These are phyloP conservation scores for Trochalopteron elliotii DNA, from an alignment of 2,113 vertebrate species.

Conservation along the genomic window DNA sequence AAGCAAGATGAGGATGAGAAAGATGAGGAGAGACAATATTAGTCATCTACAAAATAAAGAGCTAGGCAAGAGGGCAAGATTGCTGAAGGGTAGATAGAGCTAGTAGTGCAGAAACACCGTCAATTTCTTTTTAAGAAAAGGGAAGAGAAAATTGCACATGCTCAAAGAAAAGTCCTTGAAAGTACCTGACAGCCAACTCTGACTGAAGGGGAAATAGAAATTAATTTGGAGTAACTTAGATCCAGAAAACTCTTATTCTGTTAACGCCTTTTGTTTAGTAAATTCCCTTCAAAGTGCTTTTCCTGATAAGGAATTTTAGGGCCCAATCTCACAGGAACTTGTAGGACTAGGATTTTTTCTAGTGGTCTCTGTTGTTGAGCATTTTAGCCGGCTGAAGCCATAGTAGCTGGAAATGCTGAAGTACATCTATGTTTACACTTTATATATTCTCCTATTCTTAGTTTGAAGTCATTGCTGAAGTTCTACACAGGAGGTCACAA, in stretches of 20 bases:
- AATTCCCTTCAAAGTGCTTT: not conserved
- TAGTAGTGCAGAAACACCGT: constrained; percentile 55
- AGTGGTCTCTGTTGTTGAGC: not conserved
- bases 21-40: constrained; percentile 65
- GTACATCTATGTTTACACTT: not conserved
- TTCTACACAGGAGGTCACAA: constrained; percentile 36
- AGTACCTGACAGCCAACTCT: constrained; percentile 43
- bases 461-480: not conserved
- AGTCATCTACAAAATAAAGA: constrained; percentile 45
- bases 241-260: not conserved
- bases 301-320: not conserved
- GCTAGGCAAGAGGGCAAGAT: constrained; percentile 29
- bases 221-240: not conserved
- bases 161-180: constrained; percentile 25
- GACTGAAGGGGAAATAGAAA: constrained; percentile 14
- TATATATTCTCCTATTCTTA: not conserved
- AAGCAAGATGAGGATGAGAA: constrained; percentile 50
- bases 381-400: not conserved
- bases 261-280: not conserved
- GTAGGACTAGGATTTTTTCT: not conserved
- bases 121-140: constrained; percentile 36
- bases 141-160: constrained; percentile 37
- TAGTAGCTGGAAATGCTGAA: not conserved
- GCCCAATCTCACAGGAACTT: not conserved
- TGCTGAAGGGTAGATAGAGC: constrained; percentile 56